phyloP scores from a whole-genome alignment of 1,140 invertebrate genomes.

The Heliconius nattereri region DNA sequence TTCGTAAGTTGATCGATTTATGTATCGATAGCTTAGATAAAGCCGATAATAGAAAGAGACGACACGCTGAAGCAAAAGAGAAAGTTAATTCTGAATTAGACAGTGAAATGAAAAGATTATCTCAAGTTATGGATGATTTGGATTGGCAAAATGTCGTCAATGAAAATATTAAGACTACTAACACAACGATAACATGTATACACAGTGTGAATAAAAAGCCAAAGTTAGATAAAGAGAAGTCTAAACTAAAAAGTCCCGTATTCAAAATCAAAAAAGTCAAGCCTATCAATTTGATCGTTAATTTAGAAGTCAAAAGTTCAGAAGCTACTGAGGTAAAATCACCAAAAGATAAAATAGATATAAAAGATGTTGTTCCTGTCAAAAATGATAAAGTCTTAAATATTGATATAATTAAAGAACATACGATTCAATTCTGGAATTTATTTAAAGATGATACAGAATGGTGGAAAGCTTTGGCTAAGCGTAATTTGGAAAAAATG shows the following conservation, averaged over 20 bases:
- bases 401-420: constrained; percentile 42
- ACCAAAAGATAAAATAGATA: background rate
- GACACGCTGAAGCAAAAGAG: constrained; percentile 50
- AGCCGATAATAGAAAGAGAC: constrained; percentile 58
- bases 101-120: constrained; percentile 71
- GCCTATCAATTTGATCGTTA: constrained; percentile 59
- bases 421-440: constrained; percentile 73
- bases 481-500: constrained; percentile 77
- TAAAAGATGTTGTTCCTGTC: constrained; percentile 20
- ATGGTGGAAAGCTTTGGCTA: constrained; percentile 77
- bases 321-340: constrained; percentile 39
- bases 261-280: constrained; percentile 70
- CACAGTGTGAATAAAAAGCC: constrained; percentile 38
- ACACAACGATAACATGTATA: constrained; percentile 44
- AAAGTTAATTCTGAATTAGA: constrained; percentile 66
- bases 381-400: constrained; percentile 5
- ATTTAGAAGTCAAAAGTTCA: constrained; percentile 49
- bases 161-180: constrained; percentile 49
- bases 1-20: constrained; percentile 71
- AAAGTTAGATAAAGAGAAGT: constrained; percentile 52
- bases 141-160: constrained; percentile 59
- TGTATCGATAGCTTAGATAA: constrained; percentile 56
- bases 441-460: constrained; percentile 78
- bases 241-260: constrained; percentile 59
- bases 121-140: constrained; percentile 70